Evolutionary conservation across 2,888 invertebrate genomes (phyloP), one percentile per base, ranked within the genome.

Genomic region (Cephus rjabovi): DNA sequence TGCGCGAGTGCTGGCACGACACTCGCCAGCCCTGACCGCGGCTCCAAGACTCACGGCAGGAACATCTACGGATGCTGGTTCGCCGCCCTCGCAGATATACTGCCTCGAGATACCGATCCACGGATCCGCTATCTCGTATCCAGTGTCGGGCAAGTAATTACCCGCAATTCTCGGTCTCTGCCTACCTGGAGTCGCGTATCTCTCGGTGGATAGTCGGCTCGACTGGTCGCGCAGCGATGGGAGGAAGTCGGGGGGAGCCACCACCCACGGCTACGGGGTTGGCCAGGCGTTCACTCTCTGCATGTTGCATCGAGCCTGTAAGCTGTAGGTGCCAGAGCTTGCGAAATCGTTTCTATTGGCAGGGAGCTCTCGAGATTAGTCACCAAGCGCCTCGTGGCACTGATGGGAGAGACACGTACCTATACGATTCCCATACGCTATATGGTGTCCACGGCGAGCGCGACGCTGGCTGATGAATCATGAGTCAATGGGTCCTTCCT

Each of bases 61-160:
- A 56, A 56, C 56, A 56, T 56, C 56, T 71, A 71, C 71, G 12
- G 71, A 31, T 31, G 71, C 71, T 9, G 56, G 56, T 56, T 56
- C 56, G 71, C 31, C 71, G 71, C 71, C 71, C 71, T 31, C 71
- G 71, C 71, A 34, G 71, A 33, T 31, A 71, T 71, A 71, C 31
- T 12, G 34, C 34, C 71, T 31, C 12, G 6, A 34, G 71, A 71
- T 71, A 71, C 31, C 71, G 71, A 71, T 71, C 71, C 71, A 15
- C 23, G 71, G 71, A 71, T 71, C 9, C 9, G 56, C 56, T 23
- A 56, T 56, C 56, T 56, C 33, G 71, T 71, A 71, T 71, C 31
- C 71, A 71, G 71, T 71, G 71, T 71, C 71, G 71, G 71, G 12
- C 71, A 31, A 71, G 71, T 33, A 71, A 71, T 71, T 71, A 71